Evolutionary conservation across 2,113 vertebrate genomes (phyloP), one percentile per base, ranked within the genome.

Genomic region (Pangasianodon hypophthalmus): DNA sequence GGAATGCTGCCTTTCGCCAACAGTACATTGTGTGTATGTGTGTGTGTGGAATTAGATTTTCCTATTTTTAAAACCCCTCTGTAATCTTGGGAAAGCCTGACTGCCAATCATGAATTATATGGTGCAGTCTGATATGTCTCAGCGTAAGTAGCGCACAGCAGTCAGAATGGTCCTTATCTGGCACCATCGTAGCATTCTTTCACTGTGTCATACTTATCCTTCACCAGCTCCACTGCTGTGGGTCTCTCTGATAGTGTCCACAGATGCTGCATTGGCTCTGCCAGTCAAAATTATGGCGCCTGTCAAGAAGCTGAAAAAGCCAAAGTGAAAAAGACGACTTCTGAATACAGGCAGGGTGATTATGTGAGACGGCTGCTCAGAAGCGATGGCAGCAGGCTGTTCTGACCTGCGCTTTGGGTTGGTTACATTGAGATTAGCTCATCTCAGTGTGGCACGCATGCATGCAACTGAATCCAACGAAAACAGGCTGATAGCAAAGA

Each of bases 91-190:
- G 93, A 86, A 91, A 90, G 90, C 89, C 89, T 92, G 92, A 92
- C 92, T 96, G 96, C 92, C 96, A 96, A 94, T 96, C 96, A 96
- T 94, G 91, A 94, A 90, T 94, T 92, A 92, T 92, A 93, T 95
- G 93, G 94, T 81, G 67, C 86, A 80, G 92, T 90, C 92, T 92
- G 96, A 96, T 96, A 96, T 96, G 96, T 96, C 95, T 94, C 88
- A 91, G 89, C 89, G 92, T 94, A 92, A 94, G 90, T 93, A 94
- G 93, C 58, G 73, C 91, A 91, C 90, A 95, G 94, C 94, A 93
- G 94, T 94, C 93, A 88, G 85, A 94, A 91, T 93, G 91, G 93
- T 56, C 58, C 93, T 96, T 96, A 96, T 96, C 95, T 56, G 87
- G 92, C 93, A 29, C 75, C 81, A 89, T 84, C 92, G 91, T 94